Percentiles rank a stretch among this genome's conserved stretches.
Evolutionary conservation across 1,140 invertebrate species (phyloP).

Genomic region (Zaprionus ornatus): DNA sequence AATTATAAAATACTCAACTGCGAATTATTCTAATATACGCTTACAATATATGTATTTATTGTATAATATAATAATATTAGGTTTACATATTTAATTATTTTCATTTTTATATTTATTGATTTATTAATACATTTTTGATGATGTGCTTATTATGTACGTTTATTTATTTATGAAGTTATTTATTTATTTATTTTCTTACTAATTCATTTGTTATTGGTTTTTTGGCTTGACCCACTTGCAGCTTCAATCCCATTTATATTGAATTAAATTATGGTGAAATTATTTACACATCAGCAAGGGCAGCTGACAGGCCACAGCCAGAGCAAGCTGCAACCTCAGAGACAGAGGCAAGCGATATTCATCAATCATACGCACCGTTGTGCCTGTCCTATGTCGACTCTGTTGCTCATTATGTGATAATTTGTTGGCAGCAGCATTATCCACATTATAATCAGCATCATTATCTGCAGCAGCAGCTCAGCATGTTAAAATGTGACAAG

Average conservation of each 20-base stretch:
- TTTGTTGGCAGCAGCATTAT: constrained; percentile 61
- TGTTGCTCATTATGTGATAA: constrained; percentile 66
- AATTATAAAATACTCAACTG: no score
- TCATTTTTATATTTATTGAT: not conserved
- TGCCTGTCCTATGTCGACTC: not conserved
- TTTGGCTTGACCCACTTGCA: not conserved
- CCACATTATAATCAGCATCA: constrained; percentile 35
- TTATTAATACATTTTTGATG: not conserved
- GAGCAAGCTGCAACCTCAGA: constrained; percentile 36
- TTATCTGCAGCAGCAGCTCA: constrained; percentile 22
- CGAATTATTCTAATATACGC: no score
- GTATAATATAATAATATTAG: no score
- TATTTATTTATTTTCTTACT: not conserved
- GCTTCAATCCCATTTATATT: constrained; percentile 14
- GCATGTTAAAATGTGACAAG: constrained; percentile 66
- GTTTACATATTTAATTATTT: not conserved
- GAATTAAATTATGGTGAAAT: constrained; percentile 9
- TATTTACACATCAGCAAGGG: constrained; percentile 23
- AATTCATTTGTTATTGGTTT: not conserved
- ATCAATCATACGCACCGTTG: constrained; percentile 73
- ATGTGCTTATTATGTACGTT: not conserved
- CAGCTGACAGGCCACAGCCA: constrained; percentile 37
- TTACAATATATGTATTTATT: not conserved
- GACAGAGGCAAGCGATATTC: constrained; percentile 57
- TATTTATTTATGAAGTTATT: not conserved